Base-by-base conservation (phyloP, 1,140 invertebrate species). In the Penaeus chinensis region DNA sequence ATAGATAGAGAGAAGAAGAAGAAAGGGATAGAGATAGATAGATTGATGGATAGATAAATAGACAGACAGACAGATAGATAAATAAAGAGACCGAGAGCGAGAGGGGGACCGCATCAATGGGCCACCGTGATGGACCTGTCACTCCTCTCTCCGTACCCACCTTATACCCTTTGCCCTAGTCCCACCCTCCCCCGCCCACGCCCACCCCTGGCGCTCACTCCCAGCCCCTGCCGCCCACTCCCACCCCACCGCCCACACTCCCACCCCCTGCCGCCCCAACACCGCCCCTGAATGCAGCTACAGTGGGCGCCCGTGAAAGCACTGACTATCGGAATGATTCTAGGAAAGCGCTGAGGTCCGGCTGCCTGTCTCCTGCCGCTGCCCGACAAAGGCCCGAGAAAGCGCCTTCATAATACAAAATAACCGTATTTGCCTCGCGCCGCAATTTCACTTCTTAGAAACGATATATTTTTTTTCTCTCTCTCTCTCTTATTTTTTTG, bases 111-210 rank as follows among this genome's bases (percentile, higher is more conserved):
- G 76, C 74, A 61, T 78, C 84, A 85, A 79, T 78, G 71, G 22
- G n/a, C 16, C 47, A 37, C 71, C 84, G 78, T 86, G 84, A 86
- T 79, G 77, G 61, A 71, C 84, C 77, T 80, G 77, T 86, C 84
- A 86, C 84, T 86, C 54, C n/a, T 22, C 77, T 42, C 37, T 42
- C 54, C 54, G 54, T 54, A 54, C 54, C 54, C 54, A 54, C 11
- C 54, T 54, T 54, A 54, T 54, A 16, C 54, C 54, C 16, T 13
- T 54, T 11, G 54, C 54, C 54, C 54, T 54, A 54, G 11, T 16
- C 54, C 54, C 8, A 3, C 47, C 54, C 11, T 11, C 54, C 10
- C 54, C 54, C 54, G 11, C 16, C 54, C 54, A 54, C 54, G 1
- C 54, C 54, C 11, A 54, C 13, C 42, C 65, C 20, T 60, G n/a